phyloP scores from a whole-genome alignment of 2,113 vertebrate genomes.

The Tragelaphus buxtoni region DNA sequence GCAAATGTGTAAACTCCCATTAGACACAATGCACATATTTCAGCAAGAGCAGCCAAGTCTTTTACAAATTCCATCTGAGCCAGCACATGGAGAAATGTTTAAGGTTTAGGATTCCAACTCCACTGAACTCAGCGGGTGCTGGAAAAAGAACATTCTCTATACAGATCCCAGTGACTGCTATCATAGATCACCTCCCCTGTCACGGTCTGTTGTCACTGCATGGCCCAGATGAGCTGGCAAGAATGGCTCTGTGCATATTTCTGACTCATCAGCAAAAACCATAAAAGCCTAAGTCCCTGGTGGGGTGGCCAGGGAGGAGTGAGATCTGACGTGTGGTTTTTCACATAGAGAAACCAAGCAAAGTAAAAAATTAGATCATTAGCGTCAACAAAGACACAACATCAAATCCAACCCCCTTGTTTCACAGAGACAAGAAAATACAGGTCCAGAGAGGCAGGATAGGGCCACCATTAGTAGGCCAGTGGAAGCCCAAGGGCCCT shows the following conservation, averaged over 20 bases:
- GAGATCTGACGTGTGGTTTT: not conserved
- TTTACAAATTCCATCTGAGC: not conserved
- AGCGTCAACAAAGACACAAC: not conserved
- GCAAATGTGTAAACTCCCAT: not conserved
- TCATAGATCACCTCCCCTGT: not conserved
- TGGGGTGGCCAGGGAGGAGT: not conserved
- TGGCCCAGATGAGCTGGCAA: not conserved
- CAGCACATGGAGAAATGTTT: not conserved
- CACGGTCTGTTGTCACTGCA: not conserved
- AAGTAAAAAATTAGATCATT: not conserved
- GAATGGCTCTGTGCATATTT: not conserved
- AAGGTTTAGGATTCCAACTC: not conserved
- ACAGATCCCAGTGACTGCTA: not conserved
- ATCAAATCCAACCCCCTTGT: not conserved
- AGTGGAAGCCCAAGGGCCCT: not conserved
- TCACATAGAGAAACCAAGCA: not conserved
- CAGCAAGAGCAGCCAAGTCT: not conserved
- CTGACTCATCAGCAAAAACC: not conserved
- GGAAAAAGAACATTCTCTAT: not conserved
- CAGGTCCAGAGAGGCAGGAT: not conserved
- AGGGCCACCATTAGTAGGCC: too few species aligned
- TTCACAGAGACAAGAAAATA: not conserved
- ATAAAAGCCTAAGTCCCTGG: not conserved
- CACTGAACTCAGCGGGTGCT: not conserved
- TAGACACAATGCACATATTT: not conserved